A percentile compares a stretch with the other conserved stretches of the same genome.
phyloP scores from a whole-genome alignment of 2,888 invertebrate genomes.

The Hypsopygia costalis region DNA sequence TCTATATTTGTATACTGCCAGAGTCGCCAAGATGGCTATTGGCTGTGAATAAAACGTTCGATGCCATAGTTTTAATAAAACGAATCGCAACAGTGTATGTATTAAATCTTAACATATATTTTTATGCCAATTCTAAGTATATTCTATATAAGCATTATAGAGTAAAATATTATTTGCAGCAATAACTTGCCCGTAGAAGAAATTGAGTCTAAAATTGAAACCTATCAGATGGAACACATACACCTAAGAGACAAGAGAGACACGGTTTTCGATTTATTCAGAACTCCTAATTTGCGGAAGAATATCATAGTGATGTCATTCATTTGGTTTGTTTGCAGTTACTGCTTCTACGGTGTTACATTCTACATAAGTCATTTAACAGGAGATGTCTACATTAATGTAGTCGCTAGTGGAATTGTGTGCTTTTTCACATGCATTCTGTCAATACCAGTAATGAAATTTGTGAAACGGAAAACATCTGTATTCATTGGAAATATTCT shows the following conservation, averaged over 20 bases:
- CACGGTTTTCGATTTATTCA: constrained; percentile 82
- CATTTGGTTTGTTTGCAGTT: constrained; percentile 89
- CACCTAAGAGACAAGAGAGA: constrained; percentile 45
- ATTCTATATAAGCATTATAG: background rate
- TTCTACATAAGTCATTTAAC: constrained; percentile 88
- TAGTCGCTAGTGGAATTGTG: constrained; percentile 85
- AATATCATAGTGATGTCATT: constrained; percentile 86
- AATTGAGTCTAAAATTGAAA: constrained; percentile 54
- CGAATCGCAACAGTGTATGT: constrained; percentile 78
- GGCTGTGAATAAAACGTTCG: constrained; percentile 81
- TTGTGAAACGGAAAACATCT: constrained; percentile 82
- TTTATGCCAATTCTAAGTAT: constrained; percentile 17
- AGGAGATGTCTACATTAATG: constrained; percentile 89
- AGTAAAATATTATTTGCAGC: constrained; percentile 33
- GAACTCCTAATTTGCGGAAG: constrained; percentile 83
- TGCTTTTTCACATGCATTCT: constrained; percentile 79
- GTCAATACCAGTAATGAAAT: constrained; percentile 82
- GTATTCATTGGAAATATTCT: constrained; percentile 79
- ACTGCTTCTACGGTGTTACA: constrained; percentile 87
- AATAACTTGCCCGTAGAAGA: constrained; percentile 60
- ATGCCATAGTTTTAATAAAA: constrained; percentile 82
- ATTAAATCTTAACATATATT: background rate
- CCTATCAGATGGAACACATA: constrained; percentile 39
- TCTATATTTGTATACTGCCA: constrained; percentile 85
- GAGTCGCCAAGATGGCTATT: constrained; percentile 91